Conservation (phyloP, 2,113 vertebrate genomes). For the Gallinago undulata region DNA sequence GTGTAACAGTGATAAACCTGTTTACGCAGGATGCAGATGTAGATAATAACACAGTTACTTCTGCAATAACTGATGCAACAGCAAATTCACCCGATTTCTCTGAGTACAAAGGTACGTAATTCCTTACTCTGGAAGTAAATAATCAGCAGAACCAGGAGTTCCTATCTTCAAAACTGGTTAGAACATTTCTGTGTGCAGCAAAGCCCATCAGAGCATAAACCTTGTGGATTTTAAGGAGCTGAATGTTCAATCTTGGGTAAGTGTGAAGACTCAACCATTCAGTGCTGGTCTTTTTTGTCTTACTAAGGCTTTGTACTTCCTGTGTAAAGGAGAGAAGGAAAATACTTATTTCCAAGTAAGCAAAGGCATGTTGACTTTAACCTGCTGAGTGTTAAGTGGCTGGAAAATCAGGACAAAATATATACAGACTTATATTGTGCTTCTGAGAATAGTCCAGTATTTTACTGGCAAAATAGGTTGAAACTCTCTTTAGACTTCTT, state of each 20-base stretch:
- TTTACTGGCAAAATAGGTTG: not conserved
- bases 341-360: not conserved
- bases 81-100: rapidly evolving
- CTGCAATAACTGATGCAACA: rapidly evolving
- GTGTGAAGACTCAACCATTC: not conserved
- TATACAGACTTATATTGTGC: not conserved
- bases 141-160: not conserved
- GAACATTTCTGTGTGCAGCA: not conserved
- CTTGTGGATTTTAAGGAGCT: not conserved
- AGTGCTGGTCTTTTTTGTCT: not conserved
- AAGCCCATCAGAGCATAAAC: not conserved
- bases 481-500: not conserved
- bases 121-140: not conserved
- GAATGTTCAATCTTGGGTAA: not conserved
- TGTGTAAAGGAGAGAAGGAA: not conserved
- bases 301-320: not conserved
- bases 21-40: rapidly evolving
- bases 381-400: not conserved
- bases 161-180: not conserved
- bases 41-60: rapidly evolving
- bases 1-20: not conserved
- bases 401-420: not conserved
- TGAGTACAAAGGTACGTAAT: rapidly evolving
- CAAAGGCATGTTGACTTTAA: not conserved
- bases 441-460: not conserved